Conservation (phyloP, 2,888 invertebrate species). For the Apantesis nais region DNA sequence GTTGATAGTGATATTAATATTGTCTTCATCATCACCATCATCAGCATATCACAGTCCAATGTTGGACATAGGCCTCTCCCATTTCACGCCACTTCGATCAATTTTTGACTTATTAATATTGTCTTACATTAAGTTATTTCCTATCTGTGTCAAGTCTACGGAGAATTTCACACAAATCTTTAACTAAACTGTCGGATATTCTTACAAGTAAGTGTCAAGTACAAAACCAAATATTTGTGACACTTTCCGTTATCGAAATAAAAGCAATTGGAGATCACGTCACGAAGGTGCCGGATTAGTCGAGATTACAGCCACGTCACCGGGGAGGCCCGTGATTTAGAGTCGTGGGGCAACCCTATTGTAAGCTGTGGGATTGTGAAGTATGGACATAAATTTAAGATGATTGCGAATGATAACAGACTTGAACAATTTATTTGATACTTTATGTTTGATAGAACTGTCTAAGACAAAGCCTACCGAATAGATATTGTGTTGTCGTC, state of each 20-base stretch:
- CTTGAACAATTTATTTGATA: not conserved
- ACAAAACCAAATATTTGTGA: not conserved
- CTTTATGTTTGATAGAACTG: not conserved
- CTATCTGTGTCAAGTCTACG: not conserved
- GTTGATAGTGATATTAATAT: too few relatives aligned
- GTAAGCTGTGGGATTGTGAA: slow-evolving; percentile 5
- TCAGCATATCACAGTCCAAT: too few relatives aligned
- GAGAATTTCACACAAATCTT: not conserved
- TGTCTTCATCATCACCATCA: too few relatives aligned
- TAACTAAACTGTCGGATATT: not conserved
- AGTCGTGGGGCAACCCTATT: slow-evolving; percentile 19
- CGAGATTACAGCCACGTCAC: slow-evolving; percentile 33
- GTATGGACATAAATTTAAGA: slow-evolving; percentile 9
- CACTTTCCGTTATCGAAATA: slow-evolving; percentile 7
- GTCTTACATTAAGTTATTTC: too few relatives aligned
- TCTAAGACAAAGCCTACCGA: not conserved
- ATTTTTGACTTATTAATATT: too few relatives aligned
- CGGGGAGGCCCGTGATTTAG: slow-evolving; percentile 37
- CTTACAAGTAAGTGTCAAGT: not conserved
- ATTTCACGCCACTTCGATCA: too few relatives aligned
- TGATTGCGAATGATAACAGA: slow-evolving; percentile 1
- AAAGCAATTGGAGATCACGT: slow-evolving; percentile 16
- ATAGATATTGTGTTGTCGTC: not conserved
- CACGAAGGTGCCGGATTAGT: slow-evolving; percentile 26
- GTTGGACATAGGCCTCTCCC: too few relatives aligned